These are phyloP conservation scores for Falco naumanni DNA, from an alignment of 2,797 vertebrate species.

Conservation along the genomic window DNA sequence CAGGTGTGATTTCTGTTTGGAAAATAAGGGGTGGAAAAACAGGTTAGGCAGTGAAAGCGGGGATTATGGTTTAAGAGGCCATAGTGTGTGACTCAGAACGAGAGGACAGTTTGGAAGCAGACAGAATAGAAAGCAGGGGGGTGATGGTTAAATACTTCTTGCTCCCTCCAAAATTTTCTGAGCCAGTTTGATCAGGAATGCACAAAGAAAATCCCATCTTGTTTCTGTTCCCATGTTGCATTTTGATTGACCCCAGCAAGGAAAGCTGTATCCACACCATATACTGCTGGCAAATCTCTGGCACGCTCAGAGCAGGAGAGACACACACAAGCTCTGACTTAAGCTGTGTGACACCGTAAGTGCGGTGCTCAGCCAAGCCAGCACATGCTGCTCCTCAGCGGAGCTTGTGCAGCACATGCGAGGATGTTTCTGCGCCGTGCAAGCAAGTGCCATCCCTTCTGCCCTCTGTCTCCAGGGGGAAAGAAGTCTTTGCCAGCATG, in stretches of 20 bases:
- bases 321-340: not conserved
- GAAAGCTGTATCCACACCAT: not conserved
- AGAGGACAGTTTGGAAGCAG: not conserved
- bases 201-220: not conserved
- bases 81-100: not conserved
- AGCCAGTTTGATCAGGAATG: not conserved
- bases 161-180: not conserved
- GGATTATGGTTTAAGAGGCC: not conserved
- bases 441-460: not conserved
- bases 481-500: not conserved
- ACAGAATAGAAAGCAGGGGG: not conserved
- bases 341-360: not conserved
- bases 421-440: fast-evolving
- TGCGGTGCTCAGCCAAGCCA: not conserved
- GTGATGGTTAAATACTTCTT: not conserved
- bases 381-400: not conserved
- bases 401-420: fast-evolving
- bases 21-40: not conserved
- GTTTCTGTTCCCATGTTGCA: not conserved
- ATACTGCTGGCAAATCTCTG: not conserved
- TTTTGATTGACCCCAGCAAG: not conserved
- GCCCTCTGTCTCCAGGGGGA: not conserved
- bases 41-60: not conserved
- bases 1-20: not conserved
- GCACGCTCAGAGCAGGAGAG: fast-evolving